A percentile compares a stretch with the other conserved stretches of the same genome.
These are phyloP conservation scores for Cyprinus carpio DNA, from an alignment of 2,113 vertebrate genomes.

Conservation along the genomic window DNA sequence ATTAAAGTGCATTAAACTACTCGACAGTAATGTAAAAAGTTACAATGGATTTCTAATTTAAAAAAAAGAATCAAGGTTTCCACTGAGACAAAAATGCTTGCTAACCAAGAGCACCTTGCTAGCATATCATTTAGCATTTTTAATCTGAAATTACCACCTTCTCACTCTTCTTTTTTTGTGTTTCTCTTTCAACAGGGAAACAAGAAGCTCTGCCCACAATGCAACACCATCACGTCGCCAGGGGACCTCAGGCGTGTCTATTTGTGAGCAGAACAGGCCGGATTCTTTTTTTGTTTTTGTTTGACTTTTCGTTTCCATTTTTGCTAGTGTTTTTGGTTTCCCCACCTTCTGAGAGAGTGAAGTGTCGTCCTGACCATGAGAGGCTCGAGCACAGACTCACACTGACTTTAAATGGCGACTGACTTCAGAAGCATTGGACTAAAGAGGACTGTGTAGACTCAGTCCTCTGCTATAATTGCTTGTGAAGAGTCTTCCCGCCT, in stretches of 20 bases:
- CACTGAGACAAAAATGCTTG: background rate
- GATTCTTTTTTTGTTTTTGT: conserved; percentile 6
- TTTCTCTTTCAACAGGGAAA: conserved; percentile 83
- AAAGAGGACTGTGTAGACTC: conserved; percentile 34
- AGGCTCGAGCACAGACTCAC: conserved; percentile 46
- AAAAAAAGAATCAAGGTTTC: background rate
- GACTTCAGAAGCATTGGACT: conserved; percentile 24
- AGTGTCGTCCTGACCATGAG: conserved; percentile 47
- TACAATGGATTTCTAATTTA: too few relatives aligned
- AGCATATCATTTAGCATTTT: background rate
- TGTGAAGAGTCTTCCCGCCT: conserved; percentile 21
- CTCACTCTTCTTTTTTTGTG: background rate
- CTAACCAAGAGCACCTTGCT: background rate
- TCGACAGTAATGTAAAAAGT: background rate
- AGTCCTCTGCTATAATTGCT: conserved; percentile 18
- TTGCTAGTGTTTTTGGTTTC: conserved; percentile 43
- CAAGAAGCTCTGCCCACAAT: conserved; percentile 99
- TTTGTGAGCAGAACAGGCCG: conserved; percentile 82
- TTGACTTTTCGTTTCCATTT: conserved; percentile 26
- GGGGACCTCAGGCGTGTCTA: conserved; percentile 98
- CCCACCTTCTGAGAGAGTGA: background rate
- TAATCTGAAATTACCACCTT: background rate
- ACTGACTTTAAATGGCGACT: background rate
- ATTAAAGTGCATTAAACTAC: background rate
- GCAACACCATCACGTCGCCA: conserved; percentile 98